Base-by-base conservation (phyloP, 1,140 invertebrate genomes). In the Myzus persicae region DNA sequence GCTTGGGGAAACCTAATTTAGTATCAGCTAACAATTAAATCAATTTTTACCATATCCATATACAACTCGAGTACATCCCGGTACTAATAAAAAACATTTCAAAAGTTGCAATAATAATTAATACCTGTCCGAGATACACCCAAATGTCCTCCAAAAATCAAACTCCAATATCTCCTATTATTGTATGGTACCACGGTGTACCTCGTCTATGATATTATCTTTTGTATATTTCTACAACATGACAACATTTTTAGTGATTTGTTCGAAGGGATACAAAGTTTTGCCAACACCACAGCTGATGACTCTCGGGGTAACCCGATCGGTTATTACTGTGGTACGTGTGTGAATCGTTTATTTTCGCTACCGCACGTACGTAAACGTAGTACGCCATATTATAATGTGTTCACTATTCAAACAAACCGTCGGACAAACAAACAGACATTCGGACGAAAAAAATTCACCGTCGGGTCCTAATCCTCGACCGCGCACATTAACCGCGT, bases 261-360 rank as follows among this genome's bases (percentile, higher is more conserved):
- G 59, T 59, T 59, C 31, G 31, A 31, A 11, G 36, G 5, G 31
- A n/a, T 76, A 2, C 5, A n/a, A 76, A 76, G 18, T n/a, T 31
- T 76, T 18, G n/a, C 6, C 4, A n/a, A 31, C n/a, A 76, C 14
- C 36, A 76, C 59, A 76, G 31, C 59, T n/a, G 31, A 76, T 76
- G 31, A 76, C 59, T 76, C 59, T 11, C 59, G n/a, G 31, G 59
- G 31, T 76, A 76, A 1, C n/a, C 14, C 59, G 31, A 14, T 82
- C 81, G 81, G n/a, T n/a, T 76, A n/a, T 44, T 40, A 24, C 5
- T 5, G 8, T 9, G 42, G 85, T 48, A 88, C 85, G 85, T 88
- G 85, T 24, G 44, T 48, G n/a, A n/a, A 88, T 48, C 44, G n/a
- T 88, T 88, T 88, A 88, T 88, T 88, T 88, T 88, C n/a, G 44